These are phyloP conservation scores for Stramonita haemastoma DNA, from an alignment of 2,888 invertebrate genomes.

Conservation along the genomic window DNA sequence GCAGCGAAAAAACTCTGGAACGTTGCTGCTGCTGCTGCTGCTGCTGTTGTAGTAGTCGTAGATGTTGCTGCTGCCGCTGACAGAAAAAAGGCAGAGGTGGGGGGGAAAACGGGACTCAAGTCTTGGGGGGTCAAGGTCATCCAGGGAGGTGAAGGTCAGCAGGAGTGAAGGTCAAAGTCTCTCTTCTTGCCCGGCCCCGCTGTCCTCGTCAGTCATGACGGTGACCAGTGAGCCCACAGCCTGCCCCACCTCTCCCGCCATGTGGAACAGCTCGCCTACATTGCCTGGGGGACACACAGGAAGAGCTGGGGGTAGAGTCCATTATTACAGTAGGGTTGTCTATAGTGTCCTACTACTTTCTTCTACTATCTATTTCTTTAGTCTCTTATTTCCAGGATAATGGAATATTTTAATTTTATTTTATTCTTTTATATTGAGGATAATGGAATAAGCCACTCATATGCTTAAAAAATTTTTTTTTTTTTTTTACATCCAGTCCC, in stretches of 20 bases:
- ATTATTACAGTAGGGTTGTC: too few species aligned
- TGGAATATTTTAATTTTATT: too few species aligned
- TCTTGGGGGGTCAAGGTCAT: too few species aligned
- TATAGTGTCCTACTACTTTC: too few species aligned
- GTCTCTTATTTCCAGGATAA: too few species aligned
- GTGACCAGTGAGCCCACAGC: conserved; percentile 93
- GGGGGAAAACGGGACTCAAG: too few species aligned
- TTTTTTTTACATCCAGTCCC: too few species aligned
- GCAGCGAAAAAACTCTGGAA: not conserved
- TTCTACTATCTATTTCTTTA: too few species aligned
- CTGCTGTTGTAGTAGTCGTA: not conserved
- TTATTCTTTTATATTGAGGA: too few species aligned
- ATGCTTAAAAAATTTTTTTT: too few species aligned
- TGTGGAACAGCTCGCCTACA: conserved; percentile 87
- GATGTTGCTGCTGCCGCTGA: not conserved
- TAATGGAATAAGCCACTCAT: too few species aligned
- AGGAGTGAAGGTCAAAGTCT: conserved; percentile 34
- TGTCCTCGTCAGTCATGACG: conserved; percentile 89
- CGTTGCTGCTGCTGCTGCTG: not conserved
- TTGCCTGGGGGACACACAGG: conserved; percentile 71
- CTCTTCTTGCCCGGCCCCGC: conserved; percentile 52
- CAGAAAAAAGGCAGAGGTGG: not conserved
- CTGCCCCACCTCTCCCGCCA: conserved; percentile 91
- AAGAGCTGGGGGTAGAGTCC: too few species aligned
- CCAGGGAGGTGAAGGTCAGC: not conserved